Evolutionary conservation across 2,888 invertebrate species (phyloP).

Genomic region (Agrenia bidenticulata): DNA sequence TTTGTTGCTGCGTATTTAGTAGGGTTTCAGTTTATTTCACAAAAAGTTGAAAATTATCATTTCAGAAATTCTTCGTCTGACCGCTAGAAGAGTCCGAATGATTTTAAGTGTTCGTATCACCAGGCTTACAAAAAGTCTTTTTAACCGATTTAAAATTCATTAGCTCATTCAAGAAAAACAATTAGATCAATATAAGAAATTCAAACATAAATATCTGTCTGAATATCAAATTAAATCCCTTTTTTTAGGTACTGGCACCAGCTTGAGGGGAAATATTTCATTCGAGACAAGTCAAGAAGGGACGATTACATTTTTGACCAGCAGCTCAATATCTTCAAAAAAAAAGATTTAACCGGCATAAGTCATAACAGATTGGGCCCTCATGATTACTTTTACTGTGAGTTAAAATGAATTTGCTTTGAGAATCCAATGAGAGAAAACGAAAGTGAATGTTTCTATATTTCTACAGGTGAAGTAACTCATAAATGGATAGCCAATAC

Average conservation of each 20-base stretch:
- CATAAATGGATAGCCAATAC: slow-evolving; percentile 23
- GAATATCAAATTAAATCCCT: neutral
- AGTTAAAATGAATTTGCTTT: neutral
- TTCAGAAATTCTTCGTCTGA: too few species aligned
- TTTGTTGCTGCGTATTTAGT: too few species aligned
- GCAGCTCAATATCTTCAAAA: slow-evolving; percentile 20
- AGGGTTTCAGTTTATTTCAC: too few species aligned
- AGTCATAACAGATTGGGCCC: slow-evolving; percentile 22
- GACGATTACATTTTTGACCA: slow-evolving; percentile 29
- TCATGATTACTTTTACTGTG: slow-evolving; percentile 30
- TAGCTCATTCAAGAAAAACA: too few species aligned
- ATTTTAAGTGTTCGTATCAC: too few species aligned
- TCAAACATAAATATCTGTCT: neutral
- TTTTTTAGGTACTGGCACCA: slow-evolving; percentile 32
- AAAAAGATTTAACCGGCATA: too few species aligned
- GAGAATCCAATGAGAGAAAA: neutral
- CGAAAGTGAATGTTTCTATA: too few species aligned
- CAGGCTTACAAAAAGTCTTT: too few species aligned
- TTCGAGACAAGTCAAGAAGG: slow-evolving; percentile 11
- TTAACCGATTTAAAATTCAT: too few species aligned
- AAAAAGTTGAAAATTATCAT: too few species aligned
- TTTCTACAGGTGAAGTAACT: slow-evolving; percentile 21
- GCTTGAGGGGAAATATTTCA: slow-evolving; percentile 24
- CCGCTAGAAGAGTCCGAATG: too few species aligned
- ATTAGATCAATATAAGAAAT: too few species aligned